Conservation (phyloP, 2,888 invertebrate genomes). For the Notodonta dromedarius region DNA sequence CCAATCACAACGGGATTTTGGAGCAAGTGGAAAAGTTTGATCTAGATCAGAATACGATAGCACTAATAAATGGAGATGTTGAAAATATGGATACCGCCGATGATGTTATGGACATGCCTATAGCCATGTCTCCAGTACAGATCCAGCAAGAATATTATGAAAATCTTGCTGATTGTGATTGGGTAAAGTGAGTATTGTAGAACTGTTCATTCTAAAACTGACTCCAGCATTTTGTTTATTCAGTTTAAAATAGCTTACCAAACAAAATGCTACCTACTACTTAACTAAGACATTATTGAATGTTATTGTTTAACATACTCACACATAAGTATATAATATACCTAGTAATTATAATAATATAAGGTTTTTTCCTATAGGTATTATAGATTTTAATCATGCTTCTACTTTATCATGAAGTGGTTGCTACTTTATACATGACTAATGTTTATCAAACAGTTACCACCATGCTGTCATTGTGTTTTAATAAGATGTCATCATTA, state of each 20-base stretch:
- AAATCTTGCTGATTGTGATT: slow-evolving; percentile 82
- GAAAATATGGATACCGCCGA: slow-evolving; percentile 10
- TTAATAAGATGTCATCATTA: not conserved
- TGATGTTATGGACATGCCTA: slow-evolving; percentile 16
- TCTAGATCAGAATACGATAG: slow-evolving; percentile 3
- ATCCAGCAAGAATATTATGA: slow-evolving; percentile 85
- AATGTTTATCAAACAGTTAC: slow-evolving; percentile 6
- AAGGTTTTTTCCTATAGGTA: too few species aligned
- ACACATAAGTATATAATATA: too few species aligned
- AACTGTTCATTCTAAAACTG: too few species aligned
- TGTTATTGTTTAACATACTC: too few species aligned
- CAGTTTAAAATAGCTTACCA: too few species aligned
- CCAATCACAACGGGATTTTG: slow-evolving; percentile 18
- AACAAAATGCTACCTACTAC: too few species aligned
- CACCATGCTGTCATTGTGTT: not conserved
- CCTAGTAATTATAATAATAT: too few species aligned
- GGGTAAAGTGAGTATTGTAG: slow-evolving; percentile 62
- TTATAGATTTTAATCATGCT: too few species aligned
- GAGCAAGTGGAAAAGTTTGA: slow-evolving; percentile 27
- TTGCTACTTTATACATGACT: not conserved
- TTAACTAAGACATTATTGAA: too few species aligned
- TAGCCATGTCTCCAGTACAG: slow-evolving; percentile 61
- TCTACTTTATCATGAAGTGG: too few species aligned
- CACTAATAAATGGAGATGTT: slow-evolving; percentile 1
- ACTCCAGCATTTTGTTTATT: too few species aligned